Conservation (phyloP, 2,113 vertebrate species). For the Pithys albifrons region DNA sequence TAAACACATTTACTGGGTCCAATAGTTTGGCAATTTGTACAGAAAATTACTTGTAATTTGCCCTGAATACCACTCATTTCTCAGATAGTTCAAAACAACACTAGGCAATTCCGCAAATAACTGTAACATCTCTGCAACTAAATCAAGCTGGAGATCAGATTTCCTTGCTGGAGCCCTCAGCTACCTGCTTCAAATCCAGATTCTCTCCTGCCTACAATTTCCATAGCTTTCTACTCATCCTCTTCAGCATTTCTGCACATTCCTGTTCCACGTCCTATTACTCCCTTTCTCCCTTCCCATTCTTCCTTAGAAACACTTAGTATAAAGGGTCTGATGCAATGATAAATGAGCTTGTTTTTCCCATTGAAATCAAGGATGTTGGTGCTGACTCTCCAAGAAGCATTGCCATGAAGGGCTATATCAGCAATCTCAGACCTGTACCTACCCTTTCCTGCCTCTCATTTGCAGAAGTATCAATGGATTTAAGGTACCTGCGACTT, state of each 20-base stretch:
- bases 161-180: neutral
- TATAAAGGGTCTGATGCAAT: neutral
- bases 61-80: constrained; percentile 77
- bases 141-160: neutral
- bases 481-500: neutral
- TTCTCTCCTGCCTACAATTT: accelerated
- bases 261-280: neutral
- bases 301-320: neutral
- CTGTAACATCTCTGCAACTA: neutral
- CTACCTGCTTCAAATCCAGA: neutral
- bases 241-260: neutral
- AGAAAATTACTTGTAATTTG: constrained; percentile 80
- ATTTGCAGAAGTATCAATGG: neutral
- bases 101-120: constrained; percentile 37
- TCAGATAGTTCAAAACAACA: constrained; percentile 69
- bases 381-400: neutral
- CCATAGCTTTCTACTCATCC: no score
- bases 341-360: neutral
- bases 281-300: neutral
- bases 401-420: neutral
- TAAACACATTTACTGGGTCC: constrained; percentile 75
- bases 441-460: accelerated
- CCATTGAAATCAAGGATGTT: neutral
- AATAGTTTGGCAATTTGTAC: constrained; percentile 77
- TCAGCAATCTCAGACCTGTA: neutral